Evolutionary conservation across 53 echinoderm and acorn worm species (phyloP), one percentile per base, ranked within the genome.

Genomic region (Apostichopus leukothele): DNA sequence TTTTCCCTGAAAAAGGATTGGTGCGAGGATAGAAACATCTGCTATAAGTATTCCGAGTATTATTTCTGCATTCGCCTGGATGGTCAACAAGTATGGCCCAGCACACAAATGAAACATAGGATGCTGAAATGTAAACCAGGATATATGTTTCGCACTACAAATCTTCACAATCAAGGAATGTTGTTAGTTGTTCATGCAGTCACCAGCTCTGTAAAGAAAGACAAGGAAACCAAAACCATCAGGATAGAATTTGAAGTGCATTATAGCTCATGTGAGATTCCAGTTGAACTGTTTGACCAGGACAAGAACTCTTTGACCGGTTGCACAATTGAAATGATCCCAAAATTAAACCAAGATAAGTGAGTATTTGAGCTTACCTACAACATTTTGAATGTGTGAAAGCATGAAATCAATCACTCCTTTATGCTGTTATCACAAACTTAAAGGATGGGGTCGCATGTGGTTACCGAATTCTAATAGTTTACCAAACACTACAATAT

Each of bases 301-400:
- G 54, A 27, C 20, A 75, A 87, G 75, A 59, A 53, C 12, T 27
- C 76, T 50, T 79, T 86, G 63, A 86, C 60, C 26, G 86, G 93
- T 27, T 96, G 95, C 71, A 95, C 97, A 52, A 79, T 95, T 79
- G 97, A 96, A 75, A 53, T 96, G 80, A 93, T 96, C 61, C 95
- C 93, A 27, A 95, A 93, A 78, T 60, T 93, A 18, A 53, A 79
- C 60, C 95, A 95, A 67, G 95, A 94, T 27, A 90, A 86, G 97
- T 95, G 67, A 84, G 92, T 68, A 16, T 57, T 57, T 57, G 39
- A 39, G 39, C 39, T 39, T 0, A 39, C 39, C 39, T 27, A 39
- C 3, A 39, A 63, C 12, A 63, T 63, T 16, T 63, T 63, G 39
- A 39, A 39, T 39, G 39, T 39, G 39, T 39, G 39, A 39, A 39